phyloP scores from a whole-genome alignment of 2,888 invertebrate genomes.

The Phasia obesa region DNA sequence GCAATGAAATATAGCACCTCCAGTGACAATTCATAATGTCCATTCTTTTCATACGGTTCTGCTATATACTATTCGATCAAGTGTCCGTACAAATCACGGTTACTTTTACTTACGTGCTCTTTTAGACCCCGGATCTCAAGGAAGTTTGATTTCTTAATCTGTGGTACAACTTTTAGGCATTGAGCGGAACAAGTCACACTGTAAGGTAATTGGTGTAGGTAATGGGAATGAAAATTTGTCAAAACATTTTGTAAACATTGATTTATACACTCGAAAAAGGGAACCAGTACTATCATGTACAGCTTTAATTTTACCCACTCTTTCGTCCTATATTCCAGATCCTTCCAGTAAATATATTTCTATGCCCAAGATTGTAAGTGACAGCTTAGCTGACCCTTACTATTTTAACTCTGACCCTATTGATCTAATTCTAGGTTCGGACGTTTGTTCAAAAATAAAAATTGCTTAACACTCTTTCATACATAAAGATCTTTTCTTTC shows the following conservation, averaged over 20 bases:
- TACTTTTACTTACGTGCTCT: slow-evolving; percentile 17
- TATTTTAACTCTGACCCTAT: background rate
- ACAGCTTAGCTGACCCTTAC: background rate
- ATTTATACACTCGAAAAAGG: background rate
- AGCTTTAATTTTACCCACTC: slow-evolving; percentile 18
- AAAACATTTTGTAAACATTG: slow-evolving; percentile 5
- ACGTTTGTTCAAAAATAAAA: slow-evolving; percentile 28
- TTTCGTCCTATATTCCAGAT: slow-evolving; percentile 10
- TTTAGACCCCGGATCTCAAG: slow-evolving; percentile 31
- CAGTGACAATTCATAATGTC: too few relatives aligned
- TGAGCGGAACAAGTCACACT: background rate
- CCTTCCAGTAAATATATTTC: background rate
- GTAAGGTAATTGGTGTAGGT: slow-evolving; percentile 6
- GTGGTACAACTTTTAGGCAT: slow-evolving; percentile 2
- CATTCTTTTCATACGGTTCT: background rate
- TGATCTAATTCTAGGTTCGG: slow-evolving; percentile 22
- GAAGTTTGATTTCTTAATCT: slow-evolving; percentile 23
- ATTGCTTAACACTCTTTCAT: too few relatives aligned
- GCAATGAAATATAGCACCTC: too few relatives aligned
- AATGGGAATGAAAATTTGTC: slow-evolving; percentile 4
- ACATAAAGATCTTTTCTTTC: too few relatives aligned
- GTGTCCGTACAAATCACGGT: background rate
- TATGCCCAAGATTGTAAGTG: background rate
- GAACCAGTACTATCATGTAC: background rate
- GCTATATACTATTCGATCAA: background rate